phyloP scores from a whole-genome alignment of 2,888 invertebrate genomes.

The Dasypogon diadema region DNA sequence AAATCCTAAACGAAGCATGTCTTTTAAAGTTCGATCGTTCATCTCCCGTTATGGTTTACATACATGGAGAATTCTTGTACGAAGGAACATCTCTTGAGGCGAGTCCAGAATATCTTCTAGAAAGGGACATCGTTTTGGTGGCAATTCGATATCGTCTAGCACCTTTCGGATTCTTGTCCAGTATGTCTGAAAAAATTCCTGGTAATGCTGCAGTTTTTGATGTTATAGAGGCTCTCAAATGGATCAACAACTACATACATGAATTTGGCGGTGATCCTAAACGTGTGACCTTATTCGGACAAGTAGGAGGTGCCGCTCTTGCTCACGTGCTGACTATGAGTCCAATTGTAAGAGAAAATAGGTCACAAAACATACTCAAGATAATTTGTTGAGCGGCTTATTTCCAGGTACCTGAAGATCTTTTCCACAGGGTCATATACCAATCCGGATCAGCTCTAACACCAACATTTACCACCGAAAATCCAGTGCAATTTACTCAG shows the following conservation, averaged over 20 bases:
- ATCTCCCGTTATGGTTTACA: constrained; percentile 68
- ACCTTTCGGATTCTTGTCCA: constrained; percentile 69
- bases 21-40: constrained; percentile 60
- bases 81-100: constrained; percentile 65
- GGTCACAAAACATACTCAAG: not conserved
- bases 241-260: constrained; percentile 67
- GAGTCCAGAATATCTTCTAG: constrained; percentile 67
- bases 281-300: constrained; percentile 68
- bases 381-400: not conserved
- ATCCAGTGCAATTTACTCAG: constrained; percentile 64
- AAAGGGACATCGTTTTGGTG: constrained; percentile 69
- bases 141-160: constrained; percentile 70
- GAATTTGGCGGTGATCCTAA: constrained; percentile 68
- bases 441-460: constrained; percentile 71
- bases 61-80: constrained; percentile 69
- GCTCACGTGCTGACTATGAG: constrained; percentile 64
- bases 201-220: constrained; percentile 70
- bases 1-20: not conserved
- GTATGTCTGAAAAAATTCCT: constrained; percentile 66
- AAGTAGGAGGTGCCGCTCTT: constrained; percentile 68
- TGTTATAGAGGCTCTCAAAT: constrained; percentile 66
- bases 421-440: constrained; percentile 71
- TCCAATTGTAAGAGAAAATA: constrained; percentile 59
- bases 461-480: constrained; percentile 69
- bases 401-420: constrained; percentile 63